Evolutionary conservation across 1,140 invertebrate genomes (phyloP).

Genomic region (Drosophila orosa): DNA sequence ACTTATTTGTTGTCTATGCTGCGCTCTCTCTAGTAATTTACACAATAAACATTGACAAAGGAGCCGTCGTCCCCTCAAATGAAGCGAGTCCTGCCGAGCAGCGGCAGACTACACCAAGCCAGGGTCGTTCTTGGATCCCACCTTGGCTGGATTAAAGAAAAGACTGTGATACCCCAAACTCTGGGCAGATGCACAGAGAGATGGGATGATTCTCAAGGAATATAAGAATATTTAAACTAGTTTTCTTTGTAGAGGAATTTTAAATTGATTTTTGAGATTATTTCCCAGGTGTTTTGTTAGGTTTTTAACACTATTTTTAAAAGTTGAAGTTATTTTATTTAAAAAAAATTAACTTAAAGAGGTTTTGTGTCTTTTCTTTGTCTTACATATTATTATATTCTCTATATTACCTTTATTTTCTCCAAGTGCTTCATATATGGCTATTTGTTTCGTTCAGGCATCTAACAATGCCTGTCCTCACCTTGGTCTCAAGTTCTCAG

Average conservation of each 20-base stretch:
- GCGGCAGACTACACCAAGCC: slow-evolving; percentile 12
- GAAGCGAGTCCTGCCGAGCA: slow-evolving; percentile 38
- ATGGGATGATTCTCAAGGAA: neutral
- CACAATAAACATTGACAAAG: slow-evolving; percentile 80
- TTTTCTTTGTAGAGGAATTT: neutral
- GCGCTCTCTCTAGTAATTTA: slow-evolving; percentile 76
- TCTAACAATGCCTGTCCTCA: slow-evolving; percentile 33
- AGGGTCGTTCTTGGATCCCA: slow-evolving; percentile 26
- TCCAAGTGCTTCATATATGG: slow-evolving; percentile 11
- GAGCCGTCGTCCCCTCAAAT: slow-evolving; percentile 45
- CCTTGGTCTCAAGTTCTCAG: slow-evolving; percentile 49
- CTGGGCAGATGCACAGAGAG: neutral
- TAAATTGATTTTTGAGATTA: neutral
- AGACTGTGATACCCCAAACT: slow-evolving; percentile 12
- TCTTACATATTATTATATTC: too few relatives aligned
- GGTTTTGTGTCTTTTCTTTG: fast-evolving
- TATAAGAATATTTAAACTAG: neutral
- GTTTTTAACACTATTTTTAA: neutral
- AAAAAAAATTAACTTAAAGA: neutral
- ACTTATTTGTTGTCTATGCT: slow-evolving; percentile 78
- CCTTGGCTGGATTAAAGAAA: slow-evolving; percentile 26
- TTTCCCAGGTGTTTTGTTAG: neutral
- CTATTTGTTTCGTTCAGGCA: slow-evolving; percentile 20
- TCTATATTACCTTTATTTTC: neutral
- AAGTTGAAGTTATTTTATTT: neutral